phyloP scores from a whole-genome alignment of 2,888 invertebrate species.

The Chrysolina americana region DNA sequence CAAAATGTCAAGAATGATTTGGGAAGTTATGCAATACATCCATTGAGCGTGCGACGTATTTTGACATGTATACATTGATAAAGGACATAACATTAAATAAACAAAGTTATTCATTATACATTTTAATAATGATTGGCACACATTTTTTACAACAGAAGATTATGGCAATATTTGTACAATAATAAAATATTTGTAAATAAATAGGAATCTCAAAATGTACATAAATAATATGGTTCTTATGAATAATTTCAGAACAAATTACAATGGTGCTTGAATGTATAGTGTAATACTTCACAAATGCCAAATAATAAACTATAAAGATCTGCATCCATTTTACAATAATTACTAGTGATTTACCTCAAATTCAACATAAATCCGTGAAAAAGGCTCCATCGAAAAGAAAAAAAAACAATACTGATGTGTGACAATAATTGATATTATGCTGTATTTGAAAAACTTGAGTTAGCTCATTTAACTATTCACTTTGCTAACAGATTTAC shows the following conservation, averaged over 20 bases:
- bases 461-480: constrained; percentile 59
- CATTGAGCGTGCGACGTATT: too few species aligned
- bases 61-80: too few species aligned
- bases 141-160: constrained; percentile 66
- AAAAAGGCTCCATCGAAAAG: constrained; percentile 30
- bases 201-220: constrained; percentile 61
- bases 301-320: constrained; percentile 7
- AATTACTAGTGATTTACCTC: constrained; percentile 1
- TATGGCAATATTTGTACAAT: constrained; percentile 67
- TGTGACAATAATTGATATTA: constrained; percentile 61
- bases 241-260: constrained; percentile 44
- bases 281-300: constrained; percentile 24
- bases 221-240: constrained; percentile 48
- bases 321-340: constrained; percentile 10
- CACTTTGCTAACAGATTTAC: constrained; percentile 53
- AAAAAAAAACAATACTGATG: constrained; percentile 61
- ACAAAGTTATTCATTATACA: constrained; percentile 45
- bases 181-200: constrained; percentile 61
- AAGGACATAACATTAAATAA: background rate
- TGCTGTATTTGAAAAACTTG: constrained; percentile 63
- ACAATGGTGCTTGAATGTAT: constrained; percentile 43
- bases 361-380: constrained; percentile 16
- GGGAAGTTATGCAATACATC: too few species aligned
- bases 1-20: too few species aligned
- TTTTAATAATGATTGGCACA: constrained; percentile 70